Evolutionary conservation across 2,888 invertebrate species (phyloP).

Genomic region (Gymnoscelis rufifasciata): DNA sequence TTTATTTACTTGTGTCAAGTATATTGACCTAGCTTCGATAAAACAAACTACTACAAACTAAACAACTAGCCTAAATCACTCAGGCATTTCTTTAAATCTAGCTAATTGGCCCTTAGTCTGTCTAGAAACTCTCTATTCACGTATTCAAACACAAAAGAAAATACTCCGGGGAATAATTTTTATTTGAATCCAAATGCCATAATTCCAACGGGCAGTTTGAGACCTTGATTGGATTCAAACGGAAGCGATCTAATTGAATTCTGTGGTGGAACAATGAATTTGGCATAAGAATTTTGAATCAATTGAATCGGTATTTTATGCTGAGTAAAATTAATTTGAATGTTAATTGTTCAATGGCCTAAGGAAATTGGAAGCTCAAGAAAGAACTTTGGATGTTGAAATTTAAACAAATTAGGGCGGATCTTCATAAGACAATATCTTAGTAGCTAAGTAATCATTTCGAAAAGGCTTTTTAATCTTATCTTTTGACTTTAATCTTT

Average conservation of each 20-base stretch:
- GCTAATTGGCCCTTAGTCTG: not conserved
- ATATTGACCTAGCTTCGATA: too few relatives aligned
- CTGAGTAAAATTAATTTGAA: conserved; percentile 16
- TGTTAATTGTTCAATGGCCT: conserved; percentile 7
- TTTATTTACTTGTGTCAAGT: too few relatives aligned
- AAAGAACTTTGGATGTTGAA: not conserved
- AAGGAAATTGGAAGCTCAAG: conserved; percentile 2
- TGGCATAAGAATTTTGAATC: conserved; percentile 17
- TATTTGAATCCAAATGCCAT: conserved; percentile 15
- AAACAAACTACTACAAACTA: too few relatives aligned
- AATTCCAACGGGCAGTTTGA: conserved; percentile 18
- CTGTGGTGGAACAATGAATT: conserved; percentile 18
- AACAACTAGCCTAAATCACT: too few relatives aligned
- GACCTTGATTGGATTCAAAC: conserved; percentile 22
- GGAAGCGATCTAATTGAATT: conserved; percentile 25
- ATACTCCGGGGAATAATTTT: not conserved
- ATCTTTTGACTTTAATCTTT: too few relatives aligned
- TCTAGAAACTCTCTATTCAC: not conserved
- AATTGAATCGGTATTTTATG: conserved; percentile 12
- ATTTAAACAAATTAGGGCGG: not conserved
- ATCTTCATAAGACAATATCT: too few relatives aligned
- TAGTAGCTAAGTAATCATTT: too few relatives aligned
- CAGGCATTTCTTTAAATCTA: too few relatives aligned
- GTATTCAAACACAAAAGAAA: not conserved
- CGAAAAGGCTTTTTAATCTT: too few relatives aligned